These are phyloP conservation scores for Nomia melanderi DNA, from an alignment of 1,140 invertebrate species.

Conservation along the genomic window DNA sequence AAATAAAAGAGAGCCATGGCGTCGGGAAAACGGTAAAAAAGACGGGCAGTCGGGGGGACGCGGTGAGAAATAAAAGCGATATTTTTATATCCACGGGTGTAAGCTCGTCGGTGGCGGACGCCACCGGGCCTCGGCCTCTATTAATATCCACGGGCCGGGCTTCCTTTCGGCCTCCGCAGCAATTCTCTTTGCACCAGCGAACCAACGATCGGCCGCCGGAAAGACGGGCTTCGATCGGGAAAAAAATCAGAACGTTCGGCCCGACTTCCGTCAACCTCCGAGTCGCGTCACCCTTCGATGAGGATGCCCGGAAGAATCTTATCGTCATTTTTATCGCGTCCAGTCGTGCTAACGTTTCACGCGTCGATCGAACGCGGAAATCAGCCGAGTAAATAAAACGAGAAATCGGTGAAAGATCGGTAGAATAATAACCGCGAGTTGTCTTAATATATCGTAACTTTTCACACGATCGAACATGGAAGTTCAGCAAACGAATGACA, in stretches of 20 bases:
- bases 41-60: conserved; percentile 36
- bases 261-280: conserved; percentile 3
- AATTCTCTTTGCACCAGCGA: conserved; percentile 54
- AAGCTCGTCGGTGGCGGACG: conserved; percentile 69
- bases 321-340: too few relatives aligned
- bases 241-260: neutral
- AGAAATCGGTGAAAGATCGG: too few relatives aligned
- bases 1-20: conserved; percentile 17
- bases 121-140: conserved; percentile 76
- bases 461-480: too few relatives aligned
- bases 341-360: too few relatives aligned
- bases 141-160: conserved; percentile 77
- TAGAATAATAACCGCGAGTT: too few relatives aligned
- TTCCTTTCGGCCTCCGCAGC: conserved; percentile 66
- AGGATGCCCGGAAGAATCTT: too few relatives aligned
- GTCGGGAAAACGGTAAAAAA: conserved; percentile 32
- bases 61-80: conserved; percentile 74
- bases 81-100: conserved; percentile 77
- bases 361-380: too few relatives aligned
- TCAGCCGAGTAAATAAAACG: too few relatives aligned
- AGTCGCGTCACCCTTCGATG: too few relatives aligned
- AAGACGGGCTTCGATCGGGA: conserved; percentile 28
- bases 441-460: too few relatives aligned
- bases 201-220: conserved; percentile 44
- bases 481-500: too few relatives aligned